Percentiles rank a stretch among this genome's conserved stretches.
Conservation (phyloP, 2,888 invertebrate genomes). For the Salpingus planirostris region DNA sequence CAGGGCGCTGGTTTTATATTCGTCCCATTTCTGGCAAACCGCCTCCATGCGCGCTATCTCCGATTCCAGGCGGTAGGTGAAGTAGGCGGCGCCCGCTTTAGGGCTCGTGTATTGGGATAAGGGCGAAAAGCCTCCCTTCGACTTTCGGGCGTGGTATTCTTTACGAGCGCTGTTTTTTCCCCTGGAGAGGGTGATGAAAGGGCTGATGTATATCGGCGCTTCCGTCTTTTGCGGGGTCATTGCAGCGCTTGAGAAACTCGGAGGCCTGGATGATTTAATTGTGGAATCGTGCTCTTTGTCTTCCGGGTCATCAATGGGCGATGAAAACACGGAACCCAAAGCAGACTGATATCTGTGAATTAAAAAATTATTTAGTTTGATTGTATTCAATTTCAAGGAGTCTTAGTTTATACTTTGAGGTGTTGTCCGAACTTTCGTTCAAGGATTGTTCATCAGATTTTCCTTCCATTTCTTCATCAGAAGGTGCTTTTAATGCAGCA, state of each 20-base stretch:
- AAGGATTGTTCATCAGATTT: neutral
- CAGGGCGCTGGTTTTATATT: slow-evolving; percentile 30
- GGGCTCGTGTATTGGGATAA: slow-evolving; percentile 21
- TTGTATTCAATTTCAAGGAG: slow-evolving; percentile 1
- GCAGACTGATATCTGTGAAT: too few species aligned
- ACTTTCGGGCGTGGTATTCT: slow-evolving; percentile 40
- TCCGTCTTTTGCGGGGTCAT: too few species aligned
- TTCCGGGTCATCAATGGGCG: too few species aligned
- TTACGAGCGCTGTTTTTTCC: slow-evolving; percentile 52
- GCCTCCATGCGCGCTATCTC: slow-evolving; percentile 47
- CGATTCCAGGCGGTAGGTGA: slow-evolving; percentile 40
- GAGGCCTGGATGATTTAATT: too few species aligned
- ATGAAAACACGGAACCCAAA: too few species aligned
- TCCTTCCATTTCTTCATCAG: neutral
- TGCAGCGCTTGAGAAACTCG: too few species aligned
- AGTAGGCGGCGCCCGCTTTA: slow-evolving; percentile 38
- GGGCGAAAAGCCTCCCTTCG: slow-evolving; percentile 18
- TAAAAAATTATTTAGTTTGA: slow-evolving; percentile 8
- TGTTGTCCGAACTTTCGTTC: neutral
- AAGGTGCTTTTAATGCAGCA: too few species aligned
- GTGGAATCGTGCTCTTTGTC: too few species aligned
- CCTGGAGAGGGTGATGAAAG: slow-evolving; percentile 50
- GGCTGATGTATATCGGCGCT: slow-evolving; percentile 46
- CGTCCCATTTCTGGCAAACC: slow-evolving; percentile 49
- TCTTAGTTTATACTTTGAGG: neutral